Evolutionary conservation across 2,113 vertebrate species (phyloP), one percentile per base, ranked within the genome.

Genomic region (Australoheros scitulus): DNA sequence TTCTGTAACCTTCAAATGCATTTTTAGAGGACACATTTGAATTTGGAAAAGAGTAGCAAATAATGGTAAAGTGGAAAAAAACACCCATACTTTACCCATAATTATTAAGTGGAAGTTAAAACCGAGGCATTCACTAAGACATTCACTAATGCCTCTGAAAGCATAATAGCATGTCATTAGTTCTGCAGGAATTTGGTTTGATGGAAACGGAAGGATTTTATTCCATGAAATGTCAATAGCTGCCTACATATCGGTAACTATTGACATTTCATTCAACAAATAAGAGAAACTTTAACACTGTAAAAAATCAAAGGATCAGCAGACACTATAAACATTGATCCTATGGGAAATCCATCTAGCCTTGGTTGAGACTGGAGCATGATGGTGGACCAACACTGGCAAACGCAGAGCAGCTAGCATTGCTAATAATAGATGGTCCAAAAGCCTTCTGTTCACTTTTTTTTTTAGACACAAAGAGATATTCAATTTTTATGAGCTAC

Each of bases 131-230:
- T 72, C 47, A n/a, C 68, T 72, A 26, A 72, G 32, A 6, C 47
- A 34, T 72, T 72, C 68, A 34, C 68, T 72, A 26, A 72, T 72
- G 68, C 0, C 26, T 72, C 26, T 72, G 50, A 72, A 72, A 72
- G 47, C 47, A 72, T 72, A 34, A 55, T 72, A 47, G 68, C 26
- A 34, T 34, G 47, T 72, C 47, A 72, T 55, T 72, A 55, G 68
- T 72, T 34, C 47, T 72, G 68, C 68, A 72, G 26, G 26, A 55
- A 55, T 72, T 55, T 55, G 68, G 68, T 72, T 72, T 72, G 47
- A 55, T 72, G 18, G 10, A 72, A 55, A 55, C 1, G 55, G 47
- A 34, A 72, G 68, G 26, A 72, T 55, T 32, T 72, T 34, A 55
- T 55, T 72, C 32, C 52, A 9, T 55, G 65, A 72, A 52, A 52